Evolutionary conservation across 2,888 invertebrate genomes (phyloP).

Genomic region (Acanthosepion lycidas): DNA sequence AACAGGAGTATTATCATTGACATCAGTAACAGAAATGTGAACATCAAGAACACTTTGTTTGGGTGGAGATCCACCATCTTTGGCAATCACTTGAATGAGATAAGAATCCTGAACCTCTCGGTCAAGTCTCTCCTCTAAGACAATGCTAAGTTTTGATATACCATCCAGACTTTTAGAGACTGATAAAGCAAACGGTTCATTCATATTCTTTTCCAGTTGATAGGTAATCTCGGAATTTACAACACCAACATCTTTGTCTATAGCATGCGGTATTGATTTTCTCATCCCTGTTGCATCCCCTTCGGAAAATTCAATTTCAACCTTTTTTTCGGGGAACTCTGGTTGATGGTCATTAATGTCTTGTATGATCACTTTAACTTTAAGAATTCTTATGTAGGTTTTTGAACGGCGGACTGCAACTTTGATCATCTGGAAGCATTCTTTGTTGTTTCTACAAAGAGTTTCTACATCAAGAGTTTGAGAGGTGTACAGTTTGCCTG

Average conservation of each 20-base stretch:
- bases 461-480: constrained; percentile 36
- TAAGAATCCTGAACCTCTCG: constrained; percentile 60
- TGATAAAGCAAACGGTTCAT: constrained; percentile 59
- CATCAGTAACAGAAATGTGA: background rate
- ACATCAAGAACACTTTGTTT: constrained; percentile 59
- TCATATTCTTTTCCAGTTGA: constrained; percentile 45
- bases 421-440: constrained; percentile 16
- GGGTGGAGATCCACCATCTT: constrained; percentile 61
- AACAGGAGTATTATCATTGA: constrained; percentile 42
- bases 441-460: background rate
- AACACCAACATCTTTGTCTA: constrained; percentile 60
- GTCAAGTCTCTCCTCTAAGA: constrained; percentile 60
- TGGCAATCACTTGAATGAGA: constrained; percentile 62
- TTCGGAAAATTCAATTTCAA: constrained; percentile 59
- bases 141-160: constrained; percentile 61
- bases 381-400: constrained; percentile 62
- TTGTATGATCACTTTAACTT: constrained; percentile 58
- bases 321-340: constrained; percentile 57
- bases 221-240: constrained; percentile 62
- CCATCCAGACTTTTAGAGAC: constrained; percentile 62
- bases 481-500: constrained; percentile 35
- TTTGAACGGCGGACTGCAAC: constrained; percentile 48
- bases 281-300: constrained; percentile 57
- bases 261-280: constrained; percentile 55
- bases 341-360: constrained; percentile 67